phyloP scores from a whole-genome alignment of 2,888 invertebrate species.

The Melipona beecheii region DNA sequence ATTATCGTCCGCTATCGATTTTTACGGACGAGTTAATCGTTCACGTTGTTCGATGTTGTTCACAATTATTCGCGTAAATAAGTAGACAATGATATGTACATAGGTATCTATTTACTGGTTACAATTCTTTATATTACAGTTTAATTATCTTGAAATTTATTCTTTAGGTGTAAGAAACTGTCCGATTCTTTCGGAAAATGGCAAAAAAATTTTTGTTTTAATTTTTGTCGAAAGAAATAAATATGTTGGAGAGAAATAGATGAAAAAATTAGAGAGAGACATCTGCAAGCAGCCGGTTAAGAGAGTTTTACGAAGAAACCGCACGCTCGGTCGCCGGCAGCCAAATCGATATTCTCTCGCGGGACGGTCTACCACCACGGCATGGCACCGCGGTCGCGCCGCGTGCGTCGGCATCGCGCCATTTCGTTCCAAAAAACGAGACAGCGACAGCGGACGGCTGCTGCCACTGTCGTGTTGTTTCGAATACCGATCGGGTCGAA shows the following conservation, averaged over 20 bases:
- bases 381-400: neutral
- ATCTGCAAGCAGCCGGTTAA: neutral
- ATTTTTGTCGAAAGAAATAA: neutral
- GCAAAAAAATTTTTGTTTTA: no score
- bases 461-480: neutral
- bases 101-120: no score
- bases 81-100: no score
- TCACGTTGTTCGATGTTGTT: neutral
- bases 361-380: conserved; percentile 33
- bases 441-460: neutral
- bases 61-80: neutral
- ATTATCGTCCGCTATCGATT: neutral
- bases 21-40: neutral
- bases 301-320: conserved; percentile 3
- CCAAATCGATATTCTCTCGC: conserved; percentile 46
- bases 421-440: conserved; percentile 9
- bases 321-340: neutral
- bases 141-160: no score
- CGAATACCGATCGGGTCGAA: neutral
- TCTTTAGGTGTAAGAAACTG: neutral
- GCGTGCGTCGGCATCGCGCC: neutral
- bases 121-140: no score
- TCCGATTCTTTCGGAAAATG: no score
- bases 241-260: no score
- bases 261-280: neutral